Percentiles rank a stretch among this genome's conserved stretches.
phyloP scores from a whole-genome alignment of 1,140 invertebrate genomes.

The Heliconius himera region DNA sequence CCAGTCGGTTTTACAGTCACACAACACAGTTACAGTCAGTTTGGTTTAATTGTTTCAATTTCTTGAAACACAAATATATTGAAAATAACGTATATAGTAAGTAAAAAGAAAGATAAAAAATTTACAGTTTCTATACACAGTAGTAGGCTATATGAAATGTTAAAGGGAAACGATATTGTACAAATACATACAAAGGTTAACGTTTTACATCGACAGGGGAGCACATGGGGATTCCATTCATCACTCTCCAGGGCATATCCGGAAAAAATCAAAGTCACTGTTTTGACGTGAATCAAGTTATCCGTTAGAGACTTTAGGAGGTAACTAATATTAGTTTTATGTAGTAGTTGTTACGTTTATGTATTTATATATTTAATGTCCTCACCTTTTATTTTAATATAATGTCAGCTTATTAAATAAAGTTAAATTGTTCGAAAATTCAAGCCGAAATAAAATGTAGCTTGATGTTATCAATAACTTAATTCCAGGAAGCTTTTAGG shows the following conservation, averaged over 20 bases:
- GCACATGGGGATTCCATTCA: slow-evolving; percentile 20
- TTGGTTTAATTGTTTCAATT: too few relatives aligned
- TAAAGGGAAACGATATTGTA: neutral
- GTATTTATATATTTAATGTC: too few relatives aligned
- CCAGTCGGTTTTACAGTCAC: too few relatives aligned
- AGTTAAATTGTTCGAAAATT: too few relatives aligned
- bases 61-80: neutral
- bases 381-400: too few relatives aligned
- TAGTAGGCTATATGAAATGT: neutral
- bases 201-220: slow-evolving; percentile 8
- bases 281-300: slow-evolving; percentile 17
- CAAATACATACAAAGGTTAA: slow-evolving; percentile 16
- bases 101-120: neutral
- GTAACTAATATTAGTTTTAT: neutral
- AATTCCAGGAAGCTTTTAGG: too few relatives aligned
- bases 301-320: slow-evolving; percentile 1
- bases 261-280: slow-evolving; percentile 23
- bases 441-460: too few relatives aligned
- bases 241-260: slow-evolving; percentile 20
- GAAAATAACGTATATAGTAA: too few relatives aligned
- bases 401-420: too few relatives aligned
- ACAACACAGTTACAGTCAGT: too few relatives aligned
- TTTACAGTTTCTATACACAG: neutral
- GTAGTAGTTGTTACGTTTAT: neutral
- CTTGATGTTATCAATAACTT: too few relatives aligned